phyloP scores from a whole-genome alignment of 53 echinoderm and acorn worm genomes.

The Crossaster papposus region DNA sequence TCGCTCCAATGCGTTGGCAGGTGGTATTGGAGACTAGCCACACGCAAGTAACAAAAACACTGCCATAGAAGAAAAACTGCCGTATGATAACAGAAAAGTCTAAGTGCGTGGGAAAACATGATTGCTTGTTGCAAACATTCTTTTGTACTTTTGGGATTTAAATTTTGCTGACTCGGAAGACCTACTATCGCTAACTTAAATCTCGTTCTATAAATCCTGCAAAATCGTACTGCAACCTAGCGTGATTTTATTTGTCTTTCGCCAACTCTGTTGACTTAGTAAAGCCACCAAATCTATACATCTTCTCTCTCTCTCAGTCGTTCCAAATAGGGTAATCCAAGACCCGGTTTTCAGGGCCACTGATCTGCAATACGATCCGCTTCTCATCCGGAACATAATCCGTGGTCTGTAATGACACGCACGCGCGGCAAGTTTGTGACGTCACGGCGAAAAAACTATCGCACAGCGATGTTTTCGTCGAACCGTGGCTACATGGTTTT shows the following conservation, averaged over 20 bases:
- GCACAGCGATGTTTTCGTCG: not conserved
- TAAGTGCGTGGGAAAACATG: not conserved
- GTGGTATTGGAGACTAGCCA: constrained; percentile 18
- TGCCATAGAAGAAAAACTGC: not conserved
- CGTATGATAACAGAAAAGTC: not conserved
- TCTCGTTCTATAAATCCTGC: not conserved
- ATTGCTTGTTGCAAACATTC: not conserved
- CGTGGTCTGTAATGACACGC: not conserved
- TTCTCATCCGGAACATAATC: not conserved
- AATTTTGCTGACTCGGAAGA: not conserved
- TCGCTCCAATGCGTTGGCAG: constrained; percentile 19
- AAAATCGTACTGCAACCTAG: not conserved
- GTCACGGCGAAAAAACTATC: not conserved
- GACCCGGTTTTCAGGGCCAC: not conserved
- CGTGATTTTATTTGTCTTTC: not conserved
- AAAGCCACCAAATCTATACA: not conserved
- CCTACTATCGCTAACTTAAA: too few relatives aligned
- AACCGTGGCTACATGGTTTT: not conserved
- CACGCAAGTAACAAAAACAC: not conserved
- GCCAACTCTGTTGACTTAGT: not conserved
- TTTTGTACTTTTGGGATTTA: not conserved
- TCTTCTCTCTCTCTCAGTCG: not conserved
- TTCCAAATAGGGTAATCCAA: not conserved
- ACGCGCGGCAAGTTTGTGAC: not conserved
- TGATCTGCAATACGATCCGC: constrained; percentile 3